phyloP scores from a whole-genome alignment of 1,140 invertebrate genomes.

The Papilio dardanus region DNA sequence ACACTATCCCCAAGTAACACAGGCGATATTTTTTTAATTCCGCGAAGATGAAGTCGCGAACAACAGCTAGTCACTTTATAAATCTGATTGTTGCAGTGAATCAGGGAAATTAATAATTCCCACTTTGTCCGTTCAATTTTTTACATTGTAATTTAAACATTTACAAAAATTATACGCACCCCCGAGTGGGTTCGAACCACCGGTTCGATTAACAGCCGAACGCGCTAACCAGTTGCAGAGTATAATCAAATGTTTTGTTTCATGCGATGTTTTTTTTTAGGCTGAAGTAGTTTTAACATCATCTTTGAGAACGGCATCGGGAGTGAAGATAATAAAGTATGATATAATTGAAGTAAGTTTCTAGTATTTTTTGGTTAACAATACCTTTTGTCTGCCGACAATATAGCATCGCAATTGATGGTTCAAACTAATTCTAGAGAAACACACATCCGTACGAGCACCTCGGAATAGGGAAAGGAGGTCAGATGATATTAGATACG shows the following conservation, averaged over 20 bases:
- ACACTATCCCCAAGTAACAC: too few relatives aligned
- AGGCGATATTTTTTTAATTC: too few relatives aligned
- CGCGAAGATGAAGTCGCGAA: too few relatives aligned
- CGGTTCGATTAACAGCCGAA: slow-evolving; percentile 1
- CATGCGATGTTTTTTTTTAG: slow-evolving; percentile 48
- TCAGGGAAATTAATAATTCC: too few relatives aligned
- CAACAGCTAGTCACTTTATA: too few relatives aligned
- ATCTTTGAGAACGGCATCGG: slow-evolving; percentile 42
- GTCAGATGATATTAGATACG: slow-evolving; percentile 54
- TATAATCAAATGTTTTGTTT: too few relatives aligned
- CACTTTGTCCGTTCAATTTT: not conserved
- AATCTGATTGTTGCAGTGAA: too few relatives aligned
- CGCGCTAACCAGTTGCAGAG: not conserved
- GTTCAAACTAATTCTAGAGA: slow-evolving; percentile 42
- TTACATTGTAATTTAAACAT: not conserved
- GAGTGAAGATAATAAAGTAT: slow-evolving; percentile 49
- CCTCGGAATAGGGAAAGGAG: slow-evolving; percentile 64
- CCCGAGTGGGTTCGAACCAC: slow-evolving; percentile 45
- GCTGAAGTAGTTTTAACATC: slow-evolving; percentile 44
- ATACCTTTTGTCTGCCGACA: too few relatives aligned
- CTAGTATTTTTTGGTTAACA: slow-evolving; percentile 30
- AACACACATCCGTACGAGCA: slow-evolving; percentile 51
- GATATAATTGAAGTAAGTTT: slow-evolving; percentile 49
- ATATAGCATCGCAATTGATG: too few relatives aligned
- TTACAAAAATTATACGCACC: slow-evolving; percentile 37